Evolutionary conservation across 2,113 vertebrate species (phyloP).

Genomic region (Poicephalus gulielmi): DNA sequence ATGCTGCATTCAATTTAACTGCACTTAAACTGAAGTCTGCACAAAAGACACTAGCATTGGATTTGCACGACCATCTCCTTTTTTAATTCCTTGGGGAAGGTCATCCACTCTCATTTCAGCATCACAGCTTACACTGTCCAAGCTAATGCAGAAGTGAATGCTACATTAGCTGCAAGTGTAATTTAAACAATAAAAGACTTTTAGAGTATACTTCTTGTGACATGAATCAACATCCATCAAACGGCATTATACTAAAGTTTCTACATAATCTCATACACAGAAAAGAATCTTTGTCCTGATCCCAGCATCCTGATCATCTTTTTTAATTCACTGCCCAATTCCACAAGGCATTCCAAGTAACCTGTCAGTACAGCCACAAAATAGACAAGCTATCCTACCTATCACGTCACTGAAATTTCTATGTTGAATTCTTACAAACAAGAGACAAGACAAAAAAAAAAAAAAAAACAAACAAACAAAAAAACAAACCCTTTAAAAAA

Average conservation of each 20-base stretch:
- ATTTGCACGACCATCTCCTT: neutral
- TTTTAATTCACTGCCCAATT: neutral
- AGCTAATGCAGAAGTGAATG: neutral
- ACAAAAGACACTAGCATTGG: neutral
- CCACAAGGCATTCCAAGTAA: neutral
- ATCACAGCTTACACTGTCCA: neutral
- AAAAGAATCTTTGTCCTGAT: neutral
- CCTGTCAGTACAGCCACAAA: neutral
- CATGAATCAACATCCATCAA: neutral
- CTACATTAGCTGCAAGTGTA: neutral
- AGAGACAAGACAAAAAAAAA: neutral
- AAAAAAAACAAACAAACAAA: too few species aligned
- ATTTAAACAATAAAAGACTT: neutral
- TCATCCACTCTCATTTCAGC: neutral
- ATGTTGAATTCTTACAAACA: neutral
- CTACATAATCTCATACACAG: neutral
- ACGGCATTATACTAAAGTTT: neutral
- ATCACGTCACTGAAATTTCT: neutral
- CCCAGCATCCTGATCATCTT: neutral
- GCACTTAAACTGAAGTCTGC: neutral
- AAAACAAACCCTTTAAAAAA: too few species aligned
- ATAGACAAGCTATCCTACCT: neutral
- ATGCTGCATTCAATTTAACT: neutral
- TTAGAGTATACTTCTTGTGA: neutral
- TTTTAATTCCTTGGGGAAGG: neutral